Evolutionary conservation across 2,888 invertebrate species (phyloP), one percentile per base, ranked within the genome.

Genomic region (Drosophila affinis): DNA sequence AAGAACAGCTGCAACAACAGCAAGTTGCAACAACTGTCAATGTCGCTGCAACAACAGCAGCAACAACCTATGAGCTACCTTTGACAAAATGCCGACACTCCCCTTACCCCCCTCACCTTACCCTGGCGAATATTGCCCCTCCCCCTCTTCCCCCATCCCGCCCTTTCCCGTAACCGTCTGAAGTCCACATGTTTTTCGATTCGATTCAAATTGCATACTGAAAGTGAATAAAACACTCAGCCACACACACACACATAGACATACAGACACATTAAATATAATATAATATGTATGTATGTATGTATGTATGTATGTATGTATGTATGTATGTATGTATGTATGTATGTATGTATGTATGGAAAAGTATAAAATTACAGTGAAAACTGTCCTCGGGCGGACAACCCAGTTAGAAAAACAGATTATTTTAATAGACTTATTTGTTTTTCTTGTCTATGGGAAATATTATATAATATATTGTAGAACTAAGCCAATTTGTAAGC

Each of bases 11-110:
- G 72, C 51, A 44, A 27, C 60, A 44, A 32, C 60, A 62, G 29
- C 60, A 49, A 45, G 24, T 52, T 10, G 54, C 72, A 71, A 59
- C 72, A 39, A 39, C 72, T 73, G 72, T 74, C 72, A 74, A 73
- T 73, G 74, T 72, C 74, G 74, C 44, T 73, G 74, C 74, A 58
- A 44, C 56, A 68, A 65, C 68, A 45, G 68, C 51, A 44, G 21
- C 60, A 44, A 44, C 56, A 68, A 65, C 68, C 67, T 68, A 46
- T 67, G 69, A 56, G 69, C 51, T 51, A 68, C 77, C 88, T 82
- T 82, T 82, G 88, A 82, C 86, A 87, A 82, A 67, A 82, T 72
- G 86, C 82, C 82, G 82, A 75, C 87, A 78, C 67, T 53, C 9
- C 57, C 57, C 7, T 14, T 52, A 53, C 34, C 34, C 3, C 3